Evolutionary conservation across 2,888 invertebrate genomes (phyloP), one percentile per base, ranked within the genome.

Genomic region (Acleris sparsana): DNA sequence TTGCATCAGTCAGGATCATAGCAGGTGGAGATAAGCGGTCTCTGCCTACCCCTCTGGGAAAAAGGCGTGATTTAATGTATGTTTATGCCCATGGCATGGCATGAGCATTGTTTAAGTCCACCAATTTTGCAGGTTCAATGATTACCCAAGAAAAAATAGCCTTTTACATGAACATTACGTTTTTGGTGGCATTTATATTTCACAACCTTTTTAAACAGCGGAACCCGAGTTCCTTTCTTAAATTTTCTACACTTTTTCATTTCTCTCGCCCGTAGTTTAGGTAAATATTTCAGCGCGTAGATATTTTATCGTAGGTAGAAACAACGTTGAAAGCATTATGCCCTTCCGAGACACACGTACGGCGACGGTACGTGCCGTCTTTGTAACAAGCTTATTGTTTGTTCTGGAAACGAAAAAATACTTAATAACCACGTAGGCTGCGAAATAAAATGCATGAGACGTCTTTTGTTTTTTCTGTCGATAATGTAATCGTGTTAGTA

Each of bases 331-430:
- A 65, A 70, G 72, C 68, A 57, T 71, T 67, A 70, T 49, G 53
- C 55, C 46, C 48, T 59, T 71, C 58, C 70, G 74, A 75, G 74
- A 75, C 72, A 78, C 79, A 80, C 82, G 78, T 74, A 60, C 53
- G 49, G 61, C 18, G 65, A 56, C 66, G 61, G 56, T 68, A 73
- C 74, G 73, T 74, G 77, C 74, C 74, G 72, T 71, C 69, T 70
- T 71, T 71, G 70, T 78, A 79, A 79, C 74, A 75, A 78, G 78
- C 76, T 76, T 77, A 80, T 77, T 77, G 75, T 75, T 75, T 63
- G 71, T 65, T 33, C 65, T 29, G 57, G 69, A 69, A 44, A 58
- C 49, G 62, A 72, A 76, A 75, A 75, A 77, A 73, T 72, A 76
- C 72, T 72, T 68, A 71, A 71, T 75, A 73, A 73, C 65, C 61